Evolutionary conservation across 2,113 vertebrate genomes (phyloP).

Genomic region (Bujurquina vittata): DNA sequence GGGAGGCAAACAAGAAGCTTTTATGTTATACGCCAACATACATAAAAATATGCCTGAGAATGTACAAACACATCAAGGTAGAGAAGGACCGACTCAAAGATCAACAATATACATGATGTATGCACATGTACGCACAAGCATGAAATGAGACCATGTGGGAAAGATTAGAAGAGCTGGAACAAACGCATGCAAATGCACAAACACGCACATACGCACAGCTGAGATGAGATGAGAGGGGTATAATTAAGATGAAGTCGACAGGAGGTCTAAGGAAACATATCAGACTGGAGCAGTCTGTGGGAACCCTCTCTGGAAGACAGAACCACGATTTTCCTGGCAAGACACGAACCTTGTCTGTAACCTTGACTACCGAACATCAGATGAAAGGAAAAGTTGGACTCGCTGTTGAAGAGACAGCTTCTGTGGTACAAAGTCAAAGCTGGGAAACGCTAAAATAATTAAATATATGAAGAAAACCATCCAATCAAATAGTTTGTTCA

Average conservation of each 20-base stretch:
- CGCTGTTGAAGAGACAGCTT: not conserved
- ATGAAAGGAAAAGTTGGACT: conserved; percentile 42
- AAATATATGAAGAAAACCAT: not conserved
- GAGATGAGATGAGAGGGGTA: conserved; percentile 43
- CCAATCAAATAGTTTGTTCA: not conserved
- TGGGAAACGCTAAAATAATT: not conserved
- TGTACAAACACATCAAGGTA: conserved; percentile 22
- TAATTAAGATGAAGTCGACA: conserved; percentile 61
- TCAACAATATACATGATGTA: conserved; percentile 44
- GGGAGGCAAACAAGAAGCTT: not conserved
- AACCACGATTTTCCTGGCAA: conserved; percentile 64
- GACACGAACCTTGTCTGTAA: conserved; percentile 40
- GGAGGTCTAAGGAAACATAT: conserved; percentile 65
- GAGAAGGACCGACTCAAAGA: conserved; percentile 17
- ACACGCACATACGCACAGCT: conserved; percentile 41
- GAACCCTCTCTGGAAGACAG: conserved; percentile 53
- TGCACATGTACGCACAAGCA: conserved; percentile 50
- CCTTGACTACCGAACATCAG: conserved; percentile 32
- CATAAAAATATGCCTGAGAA: conserved; percentile 6
- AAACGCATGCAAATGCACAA: conserved; percentile 45
- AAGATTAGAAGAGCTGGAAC: conserved; percentile 60
- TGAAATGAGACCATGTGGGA: conserved; percentile 71
- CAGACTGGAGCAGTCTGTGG: conserved; percentile 58
- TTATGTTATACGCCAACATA: not conserved
- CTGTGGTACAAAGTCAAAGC: not conserved